A percentile compares a stretch with the other conserved stretches of the same genome.
phyloP scores from a whole-genome alignment of 2,797 vertebrate species.

The Kryptopterus vitreolus region DNA sequence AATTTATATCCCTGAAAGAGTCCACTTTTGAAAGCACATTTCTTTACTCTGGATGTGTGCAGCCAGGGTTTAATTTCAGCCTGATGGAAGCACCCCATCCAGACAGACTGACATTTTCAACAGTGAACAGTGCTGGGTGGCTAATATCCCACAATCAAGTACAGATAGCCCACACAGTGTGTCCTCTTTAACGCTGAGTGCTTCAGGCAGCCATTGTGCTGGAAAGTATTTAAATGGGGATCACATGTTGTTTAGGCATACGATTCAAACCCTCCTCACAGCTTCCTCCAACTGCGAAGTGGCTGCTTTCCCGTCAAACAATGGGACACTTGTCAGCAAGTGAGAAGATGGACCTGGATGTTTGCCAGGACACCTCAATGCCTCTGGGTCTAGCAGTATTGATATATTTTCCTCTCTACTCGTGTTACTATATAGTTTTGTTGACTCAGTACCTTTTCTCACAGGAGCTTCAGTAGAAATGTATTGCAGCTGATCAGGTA shows the following conservation, averaged over 20 bases:
- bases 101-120: slow-evolving; percentile 37
- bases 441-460: not conserved
- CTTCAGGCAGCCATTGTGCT: slow-evolving; percentile 51
- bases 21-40: slow-evolving; percentile 18
- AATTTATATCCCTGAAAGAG: slow-evolving; percentile 13
- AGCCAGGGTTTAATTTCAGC: slow-evolving; percentile 14
- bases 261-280: slow-evolving; percentile 37
- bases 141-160: slow-evolving; percentile 47
- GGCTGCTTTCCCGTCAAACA: slow-evolving; percentile 52
- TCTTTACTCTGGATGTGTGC: slow-evolving; percentile 23
- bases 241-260: slow-evolving; percentile 64
- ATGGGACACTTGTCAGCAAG: slow-evolving; percentile 56
- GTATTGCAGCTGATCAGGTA: not conserved
- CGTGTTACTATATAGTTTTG: not conserved
- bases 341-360: slow-evolving; percentile 30
- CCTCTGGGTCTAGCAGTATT: slow-evolving; percentile 24
- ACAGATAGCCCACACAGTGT: slow-evolving; percentile 57
- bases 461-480: not conserved
- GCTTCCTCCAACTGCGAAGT: slow-evolving; percentile 43
- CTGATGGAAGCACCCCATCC: slow-evolving; percentile 23
- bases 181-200: slow-evolving; percentile 46
- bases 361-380: slow-evolving; percentile 33
- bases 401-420: not conserved
- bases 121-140: slow-evolving; percentile 20
- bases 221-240: slow-evolving; percentile 63